phyloP scores from a whole-genome alignment of 2,888 invertebrate species.

The Melolontha melolontha region DNA sequence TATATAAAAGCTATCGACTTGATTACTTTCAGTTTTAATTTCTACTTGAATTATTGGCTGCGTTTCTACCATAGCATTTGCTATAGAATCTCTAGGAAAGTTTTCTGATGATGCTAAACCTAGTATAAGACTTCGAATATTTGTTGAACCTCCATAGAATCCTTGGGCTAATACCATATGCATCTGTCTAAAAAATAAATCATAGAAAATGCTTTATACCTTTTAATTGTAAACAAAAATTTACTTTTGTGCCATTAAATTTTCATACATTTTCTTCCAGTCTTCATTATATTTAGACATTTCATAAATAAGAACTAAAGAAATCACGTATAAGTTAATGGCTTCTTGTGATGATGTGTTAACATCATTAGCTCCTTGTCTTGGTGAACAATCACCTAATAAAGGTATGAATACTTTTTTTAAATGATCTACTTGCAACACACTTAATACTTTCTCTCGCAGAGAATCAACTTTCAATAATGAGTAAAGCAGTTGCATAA shows the following conservation, averaged over 20 bases:
- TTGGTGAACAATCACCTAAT: slow-evolving; percentile 56
- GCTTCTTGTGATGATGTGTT: slow-evolving; percentile 61
- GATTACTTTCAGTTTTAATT: slow-evolving; percentile 38
- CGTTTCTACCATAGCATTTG: slow-evolving; percentile 54
- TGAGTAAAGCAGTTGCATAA: slow-evolving; percentile 67
- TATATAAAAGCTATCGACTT: slow-evolving; percentile 50
- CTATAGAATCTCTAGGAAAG: slow-evolving; percentile 55
- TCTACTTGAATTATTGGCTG: slow-evolving; percentile 49
- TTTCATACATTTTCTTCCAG: slow-evolving; percentile 65
- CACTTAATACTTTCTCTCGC: slow-evolving; percentile 61
- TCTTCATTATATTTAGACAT: slow-evolving; percentile 64
- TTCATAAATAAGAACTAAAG: slow-evolving; percentile 66
- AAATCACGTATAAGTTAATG: slow-evolving; percentile 66
- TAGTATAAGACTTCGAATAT: slow-evolving; percentile 64
- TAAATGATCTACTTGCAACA: slow-evolving; percentile 63
- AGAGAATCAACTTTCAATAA: slow-evolving; percentile 61
- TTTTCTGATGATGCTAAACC: slow-evolving; percentile 57
- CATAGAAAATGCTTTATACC: slow-evolving; percentile 2
- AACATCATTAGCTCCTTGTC: slow-evolving; percentile 51
- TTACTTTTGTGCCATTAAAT: slow-evolving; percentile 62
- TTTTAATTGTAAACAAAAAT: slow-evolving; percentile 27
- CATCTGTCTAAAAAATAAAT: slow-evolving; percentile 58
- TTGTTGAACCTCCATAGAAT: slow-evolving; percentile 64
- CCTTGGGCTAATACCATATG: slow-evolving; percentile 68
- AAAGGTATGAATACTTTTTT: slow-evolving; percentile 63